Evolutionary conservation across 2,888 invertebrate species (phyloP), one percentile per base, ranked within the genome.

Genomic region (Pterostichus niger): DNA sequence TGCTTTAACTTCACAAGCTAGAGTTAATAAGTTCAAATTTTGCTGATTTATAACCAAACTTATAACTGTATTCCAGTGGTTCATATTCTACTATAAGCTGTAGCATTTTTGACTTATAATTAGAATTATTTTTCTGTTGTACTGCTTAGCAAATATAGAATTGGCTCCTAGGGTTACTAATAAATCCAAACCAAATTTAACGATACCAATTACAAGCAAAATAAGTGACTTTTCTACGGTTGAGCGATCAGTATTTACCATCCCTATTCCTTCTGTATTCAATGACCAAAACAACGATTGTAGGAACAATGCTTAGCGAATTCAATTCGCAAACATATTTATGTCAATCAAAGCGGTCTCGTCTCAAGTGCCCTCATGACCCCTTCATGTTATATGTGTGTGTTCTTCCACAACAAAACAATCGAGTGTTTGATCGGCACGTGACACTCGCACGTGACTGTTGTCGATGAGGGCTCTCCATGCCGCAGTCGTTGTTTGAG

Each of bases 351-450:
- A 71, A 71, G 44, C n/a, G 13, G 17, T 71, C 40, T 71, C 40
- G 44, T 17, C 68, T 71, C 44, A 44, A 71, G 68, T 44, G 68
- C 17, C 44, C 68, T 71, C 13, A 17, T 11, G 44, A 31, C n/a
- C 68, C 68, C 68, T 15, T 40, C 24, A 56, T 56, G 17, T 24
- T 24, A n/a, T n/a, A 5, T 64, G 13, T 64, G 35, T 13, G 44
- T 71, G 17, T 44, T 44, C 68, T 17, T 15, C 44, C 68, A 11
- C 44, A 71, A 71, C 46, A 71, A 71, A 71, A 71, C 68, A 71
- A 77, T 77, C 13, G 35, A 77, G 77, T 77, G 59, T 59, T 77
- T 77, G 77, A 77, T 35, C 77, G 56, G 77, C 77, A 77, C 77
- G 77, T 59, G 77, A 77, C 77, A 77, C 40, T 77, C 46, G 40